A percentile compares a stretch with the other conserved stretches of the same genome.
Evolutionary conservation across 2,797 vertebrate genomes (phyloP).

Genomic region (Poeciliopsis gracilis): DNA sequence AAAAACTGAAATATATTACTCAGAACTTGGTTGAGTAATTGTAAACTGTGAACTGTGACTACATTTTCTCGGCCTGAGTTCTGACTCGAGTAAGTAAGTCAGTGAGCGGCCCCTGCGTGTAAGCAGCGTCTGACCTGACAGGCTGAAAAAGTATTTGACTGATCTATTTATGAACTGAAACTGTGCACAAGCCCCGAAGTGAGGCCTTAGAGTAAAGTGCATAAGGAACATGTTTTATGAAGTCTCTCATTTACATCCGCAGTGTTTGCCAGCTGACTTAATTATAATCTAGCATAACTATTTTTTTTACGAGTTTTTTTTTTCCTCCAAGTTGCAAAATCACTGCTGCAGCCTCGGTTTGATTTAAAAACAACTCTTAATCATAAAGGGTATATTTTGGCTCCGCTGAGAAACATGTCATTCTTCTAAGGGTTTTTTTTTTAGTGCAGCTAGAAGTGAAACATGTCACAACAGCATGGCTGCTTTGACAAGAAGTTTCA

Average conservation of each 20-base stretch:
- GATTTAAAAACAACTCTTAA: constrained; percentile 33
- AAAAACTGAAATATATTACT: background rate
- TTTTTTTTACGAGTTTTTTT: constrained; percentile 14
- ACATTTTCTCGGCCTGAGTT: constrained; percentile 8
- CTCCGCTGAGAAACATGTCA: constrained; percentile 28
- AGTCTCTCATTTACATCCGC: constrained; percentile 51
- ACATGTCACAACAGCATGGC: constrained; percentile 30
- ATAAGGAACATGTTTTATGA: constrained; percentile 28
- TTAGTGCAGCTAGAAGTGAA: constrained; percentile 2
- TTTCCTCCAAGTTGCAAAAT: constrained; percentile 20
- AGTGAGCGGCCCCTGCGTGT: constrained; percentile 3
- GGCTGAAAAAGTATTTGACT: constrained; percentile 20
- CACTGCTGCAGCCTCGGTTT: constrained; percentile 16
- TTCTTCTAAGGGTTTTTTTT: constrained; percentile 13
- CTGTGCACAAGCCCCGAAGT: constrained; percentile 12
- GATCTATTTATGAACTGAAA: constrained; percentile 56
- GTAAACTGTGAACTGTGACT: background rate
- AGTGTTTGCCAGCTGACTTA: constrained; percentile 33
- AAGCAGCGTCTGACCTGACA: constrained; percentile 14
- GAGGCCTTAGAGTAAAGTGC: constrained; percentile 8
- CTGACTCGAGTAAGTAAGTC: constrained; percentile 8
- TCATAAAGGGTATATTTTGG: constrained; percentile 27
- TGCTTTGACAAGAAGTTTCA: constrained; percentile 24
- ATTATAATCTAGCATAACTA: constrained; percentile 44
- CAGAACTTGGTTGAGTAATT: background rate